Percentiles rank a stretch among this genome's conserved stretches.
Conservation (phyloP, 2,797 vertebrate genomes). For the Synaphobranchus kaupii region DNA sequence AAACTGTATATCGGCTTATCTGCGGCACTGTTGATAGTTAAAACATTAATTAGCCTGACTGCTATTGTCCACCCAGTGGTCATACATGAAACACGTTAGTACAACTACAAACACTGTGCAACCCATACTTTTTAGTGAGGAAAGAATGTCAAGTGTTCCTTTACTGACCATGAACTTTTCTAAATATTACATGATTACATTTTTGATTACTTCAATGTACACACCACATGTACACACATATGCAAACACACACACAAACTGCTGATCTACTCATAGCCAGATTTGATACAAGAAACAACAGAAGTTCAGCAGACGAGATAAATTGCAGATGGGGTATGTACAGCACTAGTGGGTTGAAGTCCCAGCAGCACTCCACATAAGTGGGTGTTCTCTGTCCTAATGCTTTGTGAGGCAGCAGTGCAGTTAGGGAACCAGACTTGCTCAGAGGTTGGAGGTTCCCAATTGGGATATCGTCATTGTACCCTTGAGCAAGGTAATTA, state of each 20-base stretch:
- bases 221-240: background rate
- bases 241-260: background rate
- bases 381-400: background rate
- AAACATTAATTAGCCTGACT: too few species aligned
- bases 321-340: background rate
- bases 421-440: background rate
- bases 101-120: background rate
- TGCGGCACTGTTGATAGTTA: too few species aligned
- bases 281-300: background rate
- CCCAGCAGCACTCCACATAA: background rate
- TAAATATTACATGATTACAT: background rate
- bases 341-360: background rate
- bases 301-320: background rate
- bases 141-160: background rate
- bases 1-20: too few species aligned
- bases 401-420: background rate
- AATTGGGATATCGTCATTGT: background rate
- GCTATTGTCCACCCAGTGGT: too few species aligned
- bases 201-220: background rate
- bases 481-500: background rate
- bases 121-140: background rate
- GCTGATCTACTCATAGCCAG: background rate
- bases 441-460: background rate
- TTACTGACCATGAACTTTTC: background rate
- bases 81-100: too few species aligned